phyloP scores from a whole-genome alignment of 53 echinoderm and acorn worm species.

The Zoroaster sp. region DNA sequence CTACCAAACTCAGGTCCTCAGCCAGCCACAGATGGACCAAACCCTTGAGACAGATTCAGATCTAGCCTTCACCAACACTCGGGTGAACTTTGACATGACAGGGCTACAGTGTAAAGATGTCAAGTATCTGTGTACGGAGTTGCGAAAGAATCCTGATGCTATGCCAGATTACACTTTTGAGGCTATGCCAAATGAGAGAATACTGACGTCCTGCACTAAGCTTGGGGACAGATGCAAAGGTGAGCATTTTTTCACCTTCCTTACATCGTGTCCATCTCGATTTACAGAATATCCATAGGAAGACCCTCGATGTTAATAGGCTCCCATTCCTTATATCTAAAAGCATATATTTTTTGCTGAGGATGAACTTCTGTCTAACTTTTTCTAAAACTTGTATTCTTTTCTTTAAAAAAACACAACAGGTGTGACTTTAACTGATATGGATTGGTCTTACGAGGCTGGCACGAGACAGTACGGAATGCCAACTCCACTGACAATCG shows the following conservation, averaged over 20 bases:
- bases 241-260: not conserved
- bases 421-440: conserved; percentile 68
- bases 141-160: conserved; percentile 72
- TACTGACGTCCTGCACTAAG: conserved; percentile 73
- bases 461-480: conserved; percentile 67
- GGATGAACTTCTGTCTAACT: not conserved
- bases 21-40: conserved; percentile 42
- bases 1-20: conserved; percentile 65
- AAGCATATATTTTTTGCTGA: too few species aligned
- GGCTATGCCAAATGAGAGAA: conserved; percentile 75
- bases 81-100: conserved; percentile 71
- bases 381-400: not conserved
- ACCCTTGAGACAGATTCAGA: conserved; percentile 59
- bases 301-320: too few species aligned
- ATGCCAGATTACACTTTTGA: conserved; percentile 76
- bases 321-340: too few species aligned
- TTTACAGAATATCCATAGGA: too few species aligned
- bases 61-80: conserved; percentile 56
- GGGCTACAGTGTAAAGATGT: conserved; percentile 80
- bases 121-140: conserved; percentile 74
- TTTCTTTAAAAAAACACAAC: not conserved
- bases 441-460: conserved; percentile 65
- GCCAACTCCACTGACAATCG: conserved; percentile 65
- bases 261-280: too few species aligned
- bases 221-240: conserved; percentile 90